Conservation (phyloP, 2,888 invertebrate genomes). For the Villa cingulata region DNA sequence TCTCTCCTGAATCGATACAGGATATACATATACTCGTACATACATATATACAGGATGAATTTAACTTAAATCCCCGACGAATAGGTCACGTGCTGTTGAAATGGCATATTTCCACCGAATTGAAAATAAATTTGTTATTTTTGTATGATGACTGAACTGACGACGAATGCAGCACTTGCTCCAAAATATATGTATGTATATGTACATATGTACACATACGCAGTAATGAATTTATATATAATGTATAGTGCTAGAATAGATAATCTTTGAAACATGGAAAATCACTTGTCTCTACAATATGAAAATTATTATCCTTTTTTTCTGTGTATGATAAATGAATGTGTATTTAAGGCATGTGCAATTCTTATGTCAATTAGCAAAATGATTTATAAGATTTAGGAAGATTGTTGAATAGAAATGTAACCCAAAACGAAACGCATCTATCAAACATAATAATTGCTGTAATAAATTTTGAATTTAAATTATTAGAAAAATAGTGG, state of each 20-base stretch:
- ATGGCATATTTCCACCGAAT: neutral
- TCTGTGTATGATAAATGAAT: neutral
- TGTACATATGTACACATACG: too few relatives aligned
- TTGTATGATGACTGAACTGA: neutral
- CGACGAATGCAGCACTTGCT: neutral
- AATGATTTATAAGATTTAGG: neutral
- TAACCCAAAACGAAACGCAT: too few relatives aligned
- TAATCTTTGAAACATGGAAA: slow-evolving; percentile 5
- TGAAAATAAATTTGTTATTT: slow-evolving; percentile 1
- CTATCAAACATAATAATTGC: too few relatives aligned
- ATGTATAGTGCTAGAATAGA: too few relatives aligned
- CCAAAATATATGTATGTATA: neutral
- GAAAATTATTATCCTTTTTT: neutral
- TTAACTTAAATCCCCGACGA: slow-evolving; percentile 1
- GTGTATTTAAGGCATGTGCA: neutral
- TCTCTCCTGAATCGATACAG: too few relatives aligned
- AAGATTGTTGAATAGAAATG: too few relatives aligned
- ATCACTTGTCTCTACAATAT: slow-evolving; percentile 3
- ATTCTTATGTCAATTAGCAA: neutral
- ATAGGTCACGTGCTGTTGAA: slow-evolving; percentile 4
- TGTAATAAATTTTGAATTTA: too few relatives aligned
- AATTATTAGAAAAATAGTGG: too few relatives aligned
- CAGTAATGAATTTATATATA: too few relatives aligned
- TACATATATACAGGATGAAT: too few relatives aligned
- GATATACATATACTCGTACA: too few relatives aligned